A percentile compares a stretch with the other conserved stretches of the same genome.
These are phyloP conservation scores for Barnardius zonarius DNA, from an alignment of 2,113 vertebrate genomes.

Conservation along the genomic window DNA sequence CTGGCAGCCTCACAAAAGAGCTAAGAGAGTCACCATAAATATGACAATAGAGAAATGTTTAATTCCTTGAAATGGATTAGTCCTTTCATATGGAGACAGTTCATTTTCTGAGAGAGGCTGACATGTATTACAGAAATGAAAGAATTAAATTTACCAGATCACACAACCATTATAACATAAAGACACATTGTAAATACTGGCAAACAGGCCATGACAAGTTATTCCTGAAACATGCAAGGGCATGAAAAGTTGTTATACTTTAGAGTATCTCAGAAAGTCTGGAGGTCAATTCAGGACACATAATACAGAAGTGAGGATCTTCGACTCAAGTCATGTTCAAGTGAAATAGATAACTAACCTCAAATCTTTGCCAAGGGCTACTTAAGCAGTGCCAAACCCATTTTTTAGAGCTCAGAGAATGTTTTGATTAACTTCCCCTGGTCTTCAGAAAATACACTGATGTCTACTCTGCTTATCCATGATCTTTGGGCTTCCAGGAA, in stretches of 20 bases:
- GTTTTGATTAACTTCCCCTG: neutral
- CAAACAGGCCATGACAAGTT: conserved; percentile 17
- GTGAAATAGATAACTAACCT: conserved; percentile 5
- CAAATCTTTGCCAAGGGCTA: conserved; percentile 11
- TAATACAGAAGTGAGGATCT: conserved; percentile 6
- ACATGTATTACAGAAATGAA: neutral
- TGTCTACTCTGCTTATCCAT: neutral
- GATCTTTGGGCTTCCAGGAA: neutral
- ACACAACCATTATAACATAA: neutral
- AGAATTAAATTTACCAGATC: neutral
- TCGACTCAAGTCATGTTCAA: neutral
- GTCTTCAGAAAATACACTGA: neutral
- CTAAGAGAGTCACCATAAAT: neutral
- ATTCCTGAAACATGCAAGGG: neutral
- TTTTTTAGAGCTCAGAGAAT: neutral
- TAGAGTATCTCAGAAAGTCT: neutral
- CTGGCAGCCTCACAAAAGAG: neutral
- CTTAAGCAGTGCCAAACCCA: neutral
- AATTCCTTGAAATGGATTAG: neutral
- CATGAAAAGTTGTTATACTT: neutral
- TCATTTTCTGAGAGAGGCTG: neutral
- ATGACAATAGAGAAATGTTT: neutral
- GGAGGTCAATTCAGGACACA: conserved; percentile 36
- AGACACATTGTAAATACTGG: neutral
- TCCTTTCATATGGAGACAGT: neutral